Evolutionary conservation across 2,888 invertebrate genomes (phyloP).

Genomic region (Agrotis clavis): DNA sequence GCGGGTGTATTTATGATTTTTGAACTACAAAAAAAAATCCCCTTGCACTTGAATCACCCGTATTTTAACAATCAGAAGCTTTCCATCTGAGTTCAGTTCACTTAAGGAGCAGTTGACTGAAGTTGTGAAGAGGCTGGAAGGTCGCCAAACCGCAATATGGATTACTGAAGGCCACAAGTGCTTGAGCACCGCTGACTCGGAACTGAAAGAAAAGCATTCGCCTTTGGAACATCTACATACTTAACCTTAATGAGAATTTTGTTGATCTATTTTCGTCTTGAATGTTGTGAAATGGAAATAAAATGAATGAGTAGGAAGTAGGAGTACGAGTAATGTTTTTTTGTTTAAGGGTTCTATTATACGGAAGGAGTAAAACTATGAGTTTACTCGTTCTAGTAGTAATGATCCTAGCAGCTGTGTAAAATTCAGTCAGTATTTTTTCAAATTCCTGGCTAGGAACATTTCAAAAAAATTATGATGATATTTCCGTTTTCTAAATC

Average conservation of each 20-base stretch:
- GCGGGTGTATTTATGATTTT: too few relatives aligned
- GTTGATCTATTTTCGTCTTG: constrained; percentile 13
- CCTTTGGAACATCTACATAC: background rate
- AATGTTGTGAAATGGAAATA: background rate
- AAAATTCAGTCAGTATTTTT: too few relatives aligned
- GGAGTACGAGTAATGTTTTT: too few relatives aligned
- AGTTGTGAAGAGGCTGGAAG: constrained; percentile 29
- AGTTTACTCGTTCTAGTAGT: too few relatives aligned
- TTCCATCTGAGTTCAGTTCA: background rate
- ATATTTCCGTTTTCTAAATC: too few relatives aligned
- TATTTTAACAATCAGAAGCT: background rate
- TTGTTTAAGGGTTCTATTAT: too few relatives aligned
- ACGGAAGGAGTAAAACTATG: too few relatives aligned
- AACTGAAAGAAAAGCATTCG: constrained; percentile 21
- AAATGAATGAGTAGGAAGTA: background rate
- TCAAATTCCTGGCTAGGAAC: too few relatives aligned
- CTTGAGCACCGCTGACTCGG: constrained; percentile 26
- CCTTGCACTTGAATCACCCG: background rate
- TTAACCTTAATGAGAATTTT: constrained; percentile 31
- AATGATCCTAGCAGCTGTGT: too few relatives aligned
- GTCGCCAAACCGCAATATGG: constrained; percentile 41
- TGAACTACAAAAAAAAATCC: background rate
- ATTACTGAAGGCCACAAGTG: constrained; percentile 16
- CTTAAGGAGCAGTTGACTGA: constrained; percentile 27
- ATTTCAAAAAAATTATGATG: too few relatives aligned